Base-by-base conservation (phyloP, 2,888 invertebrate genomes). In the Folsomia candida region DNA sequence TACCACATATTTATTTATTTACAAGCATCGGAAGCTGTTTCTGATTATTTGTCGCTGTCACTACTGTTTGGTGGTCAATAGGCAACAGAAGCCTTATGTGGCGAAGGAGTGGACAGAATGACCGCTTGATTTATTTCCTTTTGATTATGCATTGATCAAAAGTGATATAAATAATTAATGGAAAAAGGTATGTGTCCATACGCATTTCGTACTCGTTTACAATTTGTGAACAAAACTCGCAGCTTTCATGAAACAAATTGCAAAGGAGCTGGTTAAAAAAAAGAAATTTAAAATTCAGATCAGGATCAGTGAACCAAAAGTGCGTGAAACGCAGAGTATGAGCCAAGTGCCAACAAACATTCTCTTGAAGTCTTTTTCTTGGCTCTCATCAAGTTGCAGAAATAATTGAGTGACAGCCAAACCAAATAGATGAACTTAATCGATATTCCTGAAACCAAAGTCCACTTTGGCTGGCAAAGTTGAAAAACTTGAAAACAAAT, bases 371-470 rank as follows among this genome's bases (percentile, higher is more conserved):
- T 37, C 37, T 37, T 37, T 4, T 37, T 37, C 14, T 37, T 37
- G 37, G 37, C 37, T 37, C 37, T 9, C 14, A 14, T 9, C 4
- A 37, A 37, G 37, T 9, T 37, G 14, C 37, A 60, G 67, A 68
- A 58, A 59, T 68, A 68, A 68, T 68, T 68, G 67, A 68, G 20
- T 68, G 67, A 68, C 67, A 68, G 60, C 67, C 67, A 27, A 51
- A 61, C 47, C 18, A 68, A 68, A 68, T 37, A 47, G 20, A 22
- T 60, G 47, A 60, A 60, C 60, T 60, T 54, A 60, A 68, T 68
- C 67, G 60, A 60, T 60, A 51, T 51, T 51, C 37, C 37, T 37
- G 37, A 37, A 37, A 14, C 37, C 14, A 9, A 20, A 22, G 20
- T 47, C 1, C 24, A 22, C 28, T 11, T 2, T 24, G 27, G 37